phyloP scores from a whole-genome alignment of 2,888 invertebrate genomes.

The Polylopha cassiicola region DNA sequence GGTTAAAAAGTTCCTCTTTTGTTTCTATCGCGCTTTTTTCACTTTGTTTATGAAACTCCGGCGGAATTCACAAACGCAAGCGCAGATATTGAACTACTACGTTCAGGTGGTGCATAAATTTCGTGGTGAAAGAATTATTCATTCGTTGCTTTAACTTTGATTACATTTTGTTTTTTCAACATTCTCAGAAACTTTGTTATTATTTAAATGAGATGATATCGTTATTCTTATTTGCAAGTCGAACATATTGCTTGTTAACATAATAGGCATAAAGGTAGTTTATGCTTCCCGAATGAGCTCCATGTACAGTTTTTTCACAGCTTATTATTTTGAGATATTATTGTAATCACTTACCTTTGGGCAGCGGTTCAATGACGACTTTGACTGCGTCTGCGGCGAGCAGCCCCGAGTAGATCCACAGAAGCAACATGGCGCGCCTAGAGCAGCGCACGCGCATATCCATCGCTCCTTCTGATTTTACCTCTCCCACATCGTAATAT shows the following conservation, averaged over 20 bases:
- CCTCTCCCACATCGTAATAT: constrained; percentile 42
- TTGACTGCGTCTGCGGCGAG: constrained; percentile 60
- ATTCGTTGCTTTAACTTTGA: too few relatives aligned
- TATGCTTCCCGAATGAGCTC: too few relatives aligned
- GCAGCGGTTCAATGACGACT: constrained; percentile 71
- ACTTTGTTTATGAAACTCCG: constrained; percentile 2
- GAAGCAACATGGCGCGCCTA: constrained; percentile 45
- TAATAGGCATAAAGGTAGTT: too few relatives aligned
- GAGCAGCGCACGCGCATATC: constrained; percentile 41
- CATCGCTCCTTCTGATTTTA: constrained; percentile 43
- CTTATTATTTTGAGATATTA: not conserved
- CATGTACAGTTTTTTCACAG: too few relatives aligned
- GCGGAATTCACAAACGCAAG: constrained; percentile 8
- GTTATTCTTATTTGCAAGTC: too few relatives aligned
- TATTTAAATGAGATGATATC: too few relatives aligned
- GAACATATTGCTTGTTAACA: too few relatives aligned
- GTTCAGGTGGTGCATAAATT: not conserved
- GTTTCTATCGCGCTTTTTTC: constrained; percentile 24
- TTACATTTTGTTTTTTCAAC: too few relatives aligned
- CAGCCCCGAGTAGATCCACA: constrained; percentile 56
- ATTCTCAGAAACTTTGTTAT: too few relatives aligned
- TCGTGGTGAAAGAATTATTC: too few relatives aligned
- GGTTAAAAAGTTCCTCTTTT: constrained; percentile 50
- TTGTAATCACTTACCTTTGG: constrained; percentile 63
- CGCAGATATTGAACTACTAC: not conserved